Percentiles rank a stretch among this genome's conserved stretches.
phyloP scores from a whole-genome alignment of 2,888 invertebrate species.

The Chesias legatella region DNA sequence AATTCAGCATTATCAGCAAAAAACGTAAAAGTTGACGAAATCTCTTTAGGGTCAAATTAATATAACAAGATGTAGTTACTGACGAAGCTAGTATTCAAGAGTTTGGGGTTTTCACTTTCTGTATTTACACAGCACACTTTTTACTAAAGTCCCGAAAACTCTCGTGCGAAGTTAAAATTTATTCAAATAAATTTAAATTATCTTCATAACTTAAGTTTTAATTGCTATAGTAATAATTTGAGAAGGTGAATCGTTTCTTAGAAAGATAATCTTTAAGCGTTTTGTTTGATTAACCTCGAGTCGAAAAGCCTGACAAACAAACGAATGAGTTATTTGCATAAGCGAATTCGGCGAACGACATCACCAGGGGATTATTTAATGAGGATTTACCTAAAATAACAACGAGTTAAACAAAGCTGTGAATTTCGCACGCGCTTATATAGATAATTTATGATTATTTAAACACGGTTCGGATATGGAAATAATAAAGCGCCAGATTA shows the following conservation, averaged over 20 bases:
- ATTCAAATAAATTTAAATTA: no score
- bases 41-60: no score
- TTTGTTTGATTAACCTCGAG: slow-evolving; percentile 45
- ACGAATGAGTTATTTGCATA: slow-evolving; percentile 51
- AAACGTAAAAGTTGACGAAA: no score
- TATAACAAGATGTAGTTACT: no score
- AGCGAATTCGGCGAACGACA: slow-evolving; percentile 52
- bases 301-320: slow-evolving; percentile 43
- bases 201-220: slow-evolving; percentile 33
- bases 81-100: no score
- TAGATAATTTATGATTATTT: slow-evolving; percentile 9
- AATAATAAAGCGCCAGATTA: background rate
- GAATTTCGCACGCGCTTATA: slow-evolving; percentile 36
- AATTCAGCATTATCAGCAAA: no score
- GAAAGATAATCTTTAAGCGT: slow-evolving; percentile 43
- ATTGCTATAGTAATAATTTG: slow-evolving; percentile 31
- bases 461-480: background rate
- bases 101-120: no score
- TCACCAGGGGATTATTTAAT: slow-evolving; percentile 53
- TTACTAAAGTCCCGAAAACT: no score
- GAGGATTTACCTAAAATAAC: slow-evolving; percentile 47
- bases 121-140: no score
- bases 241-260: slow-evolving; percentile 36
- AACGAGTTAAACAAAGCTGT: slow-evolving; percentile 39
- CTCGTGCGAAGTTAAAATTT: no score